Base-by-base conservation (phyloP, 2,888 invertebrate species). In the Caenorhabditis sp. region DNA sequence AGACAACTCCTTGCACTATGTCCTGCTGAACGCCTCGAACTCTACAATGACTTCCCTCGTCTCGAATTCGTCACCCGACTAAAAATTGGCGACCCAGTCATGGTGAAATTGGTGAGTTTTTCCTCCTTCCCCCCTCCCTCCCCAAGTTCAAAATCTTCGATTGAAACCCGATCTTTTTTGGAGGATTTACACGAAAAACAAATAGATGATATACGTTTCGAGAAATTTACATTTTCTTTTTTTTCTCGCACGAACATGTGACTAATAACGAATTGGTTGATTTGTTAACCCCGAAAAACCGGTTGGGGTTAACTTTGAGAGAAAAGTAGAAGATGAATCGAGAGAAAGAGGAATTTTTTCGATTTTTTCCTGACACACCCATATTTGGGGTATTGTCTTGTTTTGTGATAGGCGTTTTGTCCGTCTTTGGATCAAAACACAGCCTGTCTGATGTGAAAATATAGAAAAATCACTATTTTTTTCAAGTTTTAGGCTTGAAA, bases 21-120 rank as follows among this genome's bases (percentile, higher is more conserved):
- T 17, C 58, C 54, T 1, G 54, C 21, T 5, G 61, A 74, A 17
- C 66, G 74, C 20, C 57, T 70, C 1, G 49, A 57, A 49, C 25
- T 74, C 1, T 70, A 70, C 31, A 49, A 38, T 0, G 64, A 70
- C 25, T 21, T 70, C 10, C 61, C 64, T 14, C 14, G 70, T 7
- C 53, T 74, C 26, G n/a, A 58, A 3, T 74, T 70, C 23, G 49
- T 74, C n/a, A 8, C 61, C 3, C 26, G 31, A 0, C 27, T 74
- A 49, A 60, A 58, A 59, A 27, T 60, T 31, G 70, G 70, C 1
- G 62, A 65, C 52, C 21, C 8, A 36, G 74, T 74, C 8, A 2
- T 43, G 14, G 74, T 74, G 12, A 60, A 74, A 43, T 67, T 67
- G 43, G 74, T 74, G 23, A 63, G 74, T 67, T 26, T 63, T 67